Percentiles rank a stretch among this genome's conserved stretches.
Evolutionary conservation across 2,888 invertebrate species (phyloP).

Genomic region (Drosophila diplacantha): DNA sequence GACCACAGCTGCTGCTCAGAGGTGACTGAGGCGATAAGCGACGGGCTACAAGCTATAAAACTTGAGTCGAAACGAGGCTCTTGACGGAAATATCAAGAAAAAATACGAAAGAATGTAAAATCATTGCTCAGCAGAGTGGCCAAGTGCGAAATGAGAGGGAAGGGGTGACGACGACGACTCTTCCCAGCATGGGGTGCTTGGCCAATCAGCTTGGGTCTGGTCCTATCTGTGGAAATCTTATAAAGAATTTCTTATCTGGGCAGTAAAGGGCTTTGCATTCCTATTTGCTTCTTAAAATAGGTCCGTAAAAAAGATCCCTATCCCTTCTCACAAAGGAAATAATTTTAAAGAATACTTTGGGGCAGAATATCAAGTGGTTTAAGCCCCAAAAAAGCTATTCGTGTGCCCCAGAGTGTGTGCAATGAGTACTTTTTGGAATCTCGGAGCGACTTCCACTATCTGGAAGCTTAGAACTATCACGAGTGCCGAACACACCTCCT

Average conservation of each 20-base stretch:
- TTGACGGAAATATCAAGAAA: constrained; percentile 1
- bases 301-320: background rate
- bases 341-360: background rate
- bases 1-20: constrained; percentile 17
- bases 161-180: constrained; percentile 4
- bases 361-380: background rate
- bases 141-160: constrained; percentile 1
- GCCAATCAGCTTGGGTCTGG: constrained; percentile 17
- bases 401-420: background rate
- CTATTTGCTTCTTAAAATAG: background rate
- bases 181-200: constrained; percentile 27
- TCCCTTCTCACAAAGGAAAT: too few species aligned
- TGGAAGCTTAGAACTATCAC: background rate
- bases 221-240: background rate
- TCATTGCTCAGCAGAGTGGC: constrained; percentile 4
- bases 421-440: background rate
- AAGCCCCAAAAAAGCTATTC: background rate
- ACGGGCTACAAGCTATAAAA: background rate
- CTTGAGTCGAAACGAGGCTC: constrained; percentile 14
- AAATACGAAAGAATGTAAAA: background rate
- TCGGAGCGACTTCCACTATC: constrained; percentile 1
- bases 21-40: constrained; percentile 29
- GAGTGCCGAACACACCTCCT: constrained; percentile 5
- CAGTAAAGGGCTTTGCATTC: rapidly evolving
- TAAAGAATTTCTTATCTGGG: background rate